Conservation (phyloP, 2,797 vertebrate genomes). For the Tenualosa thibaudeaui region DNA sequence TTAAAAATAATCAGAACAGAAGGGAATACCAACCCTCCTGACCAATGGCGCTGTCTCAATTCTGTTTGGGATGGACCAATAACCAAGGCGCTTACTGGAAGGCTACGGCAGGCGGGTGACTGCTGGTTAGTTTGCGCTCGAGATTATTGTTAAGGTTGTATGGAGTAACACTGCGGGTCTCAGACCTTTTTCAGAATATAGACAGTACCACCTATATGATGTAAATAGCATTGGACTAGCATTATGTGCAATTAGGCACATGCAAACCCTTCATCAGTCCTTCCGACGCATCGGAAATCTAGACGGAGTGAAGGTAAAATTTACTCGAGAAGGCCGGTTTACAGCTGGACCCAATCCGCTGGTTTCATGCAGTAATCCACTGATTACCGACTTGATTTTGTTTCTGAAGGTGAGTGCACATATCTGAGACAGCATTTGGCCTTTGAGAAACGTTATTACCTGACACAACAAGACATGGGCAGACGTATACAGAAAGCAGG, state of each 20-base stretch:
- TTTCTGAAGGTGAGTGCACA: slow-evolving; percentile 22
- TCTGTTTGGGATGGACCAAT: slow-evolving; percentile 63
- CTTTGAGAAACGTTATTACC: slow-evolving; percentile 36
- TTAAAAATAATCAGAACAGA: not conserved
- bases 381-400: slow-evolving; percentile 30
- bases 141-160: slow-evolving; percentile 92
- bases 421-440: slow-evolving; percentile 25
- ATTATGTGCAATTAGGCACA: slow-evolving; percentile 26
- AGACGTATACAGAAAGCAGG: slow-evolving; percentile 59
- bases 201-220: slow-evolving; percentile 49
- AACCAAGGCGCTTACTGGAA: slow-evolving; percentile 62
- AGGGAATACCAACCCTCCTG: not conserved
- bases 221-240: slow-evolving; percentile 60
- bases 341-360: slow-evolving; percentile 52
- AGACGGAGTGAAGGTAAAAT: slow-evolving; percentile 54
- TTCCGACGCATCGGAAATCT: slow-evolving; percentile 38
- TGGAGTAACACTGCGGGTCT: slow-evolving; percentile 84
- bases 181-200: slow-evolving; percentile 56
- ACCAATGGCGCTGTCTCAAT: slow-evolving; percentile 63
- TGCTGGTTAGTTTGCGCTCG: slow-evolving; percentile 86
- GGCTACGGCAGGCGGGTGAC: slow-evolving; percentile 76
- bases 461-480: slow-evolving; percentile 70
- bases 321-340: slow-evolving; percentile 68
- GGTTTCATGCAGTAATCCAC: slow-evolving; percentile 30
- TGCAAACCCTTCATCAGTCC: slow-evolving; percentile 26